Conservation (phyloP, 2,888 invertebrate species). For the Tribolium freemani region DNA sequence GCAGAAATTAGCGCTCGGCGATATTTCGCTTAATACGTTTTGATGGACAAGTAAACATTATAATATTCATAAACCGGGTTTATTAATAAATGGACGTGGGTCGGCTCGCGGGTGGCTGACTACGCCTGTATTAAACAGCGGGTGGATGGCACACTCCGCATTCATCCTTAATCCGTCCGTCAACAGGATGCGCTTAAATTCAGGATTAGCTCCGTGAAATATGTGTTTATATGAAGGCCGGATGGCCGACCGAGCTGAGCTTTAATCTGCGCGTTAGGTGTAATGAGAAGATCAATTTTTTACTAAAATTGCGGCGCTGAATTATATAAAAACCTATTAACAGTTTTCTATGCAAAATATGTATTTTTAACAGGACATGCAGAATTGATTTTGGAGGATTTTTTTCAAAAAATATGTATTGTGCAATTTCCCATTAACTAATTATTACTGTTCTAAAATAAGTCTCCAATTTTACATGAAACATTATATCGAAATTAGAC, state of each 20-base stretch:
- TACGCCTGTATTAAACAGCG: slow-evolving; percentile 57
- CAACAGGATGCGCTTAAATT: slow-evolving; percentile 62
- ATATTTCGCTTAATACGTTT: slow-evolving; percentile 14
- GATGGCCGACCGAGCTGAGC: not conserved
- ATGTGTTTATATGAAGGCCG: slow-evolving; percentile 58
- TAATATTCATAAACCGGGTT: slow-evolving; percentile 39
- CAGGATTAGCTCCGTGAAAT: slow-evolving; percentile 61
- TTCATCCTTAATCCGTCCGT: slow-evolving; percentile 63
- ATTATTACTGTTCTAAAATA: too few relatives aligned
- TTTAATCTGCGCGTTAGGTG: slow-evolving; percentile 10
- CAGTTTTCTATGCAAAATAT: too few relatives aligned
- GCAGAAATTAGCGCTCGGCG: not conserved
- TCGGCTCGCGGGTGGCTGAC: slow-evolving; percentile 45
- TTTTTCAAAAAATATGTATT: too few relatives aligned
- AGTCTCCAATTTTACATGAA: too few relatives aligned
- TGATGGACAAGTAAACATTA: slow-evolving; percentile 29
- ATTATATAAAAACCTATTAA: too few relatives aligned
- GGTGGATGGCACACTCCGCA: slow-evolving; percentile 56
- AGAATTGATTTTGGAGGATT: too few relatives aligned
- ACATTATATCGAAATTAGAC: too few relatives aligned
- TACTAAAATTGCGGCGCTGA: not conserved
- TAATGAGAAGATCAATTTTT: not conserved
- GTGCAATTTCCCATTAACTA: too few relatives aligned
- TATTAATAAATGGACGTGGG: slow-evolving; percentile 36
- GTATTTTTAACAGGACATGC: too few relatives aligned